phyloP scores from a whole-genome alignment of 2,888 invertebrate species.

The Phlogophora meticulosa region DNA sequence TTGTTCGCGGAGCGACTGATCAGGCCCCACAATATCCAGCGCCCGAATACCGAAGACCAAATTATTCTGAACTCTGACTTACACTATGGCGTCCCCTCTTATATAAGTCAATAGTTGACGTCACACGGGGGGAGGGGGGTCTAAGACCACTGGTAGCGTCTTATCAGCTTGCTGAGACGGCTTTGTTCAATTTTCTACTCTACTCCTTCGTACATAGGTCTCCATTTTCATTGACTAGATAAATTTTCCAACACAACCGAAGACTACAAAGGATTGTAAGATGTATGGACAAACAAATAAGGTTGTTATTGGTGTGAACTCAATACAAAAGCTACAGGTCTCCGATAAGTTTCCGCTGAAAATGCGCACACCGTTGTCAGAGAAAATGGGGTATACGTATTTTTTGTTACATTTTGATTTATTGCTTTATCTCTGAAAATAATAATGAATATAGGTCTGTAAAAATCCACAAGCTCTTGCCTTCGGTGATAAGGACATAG shows the following conservation, averaged over 20 bases:
- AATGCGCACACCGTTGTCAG: slow-evolving; percentile 73
- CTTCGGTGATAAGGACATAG: not conserved
- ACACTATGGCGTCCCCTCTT: slow-evolving; percentile 71
- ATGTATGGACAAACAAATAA: not conserved
- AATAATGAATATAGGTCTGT: not conserved
- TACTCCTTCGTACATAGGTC: accelerated
- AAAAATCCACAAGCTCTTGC: not conserved
- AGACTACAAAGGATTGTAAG: slow-evolving; percentile 26
- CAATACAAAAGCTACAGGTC: slow-evolving; percentile 85
- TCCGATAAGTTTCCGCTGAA: slow-evolving; percentile 85
- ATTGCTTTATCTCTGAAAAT: slow-evolving; percentile 12
- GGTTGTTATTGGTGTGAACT: slow-evolving; percentile 50
- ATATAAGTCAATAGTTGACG: slow-evolving; percentile 67
- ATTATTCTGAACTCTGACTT: slow-evolving; percentile 74
- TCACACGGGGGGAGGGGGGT: slow-evolving; percentile 68
- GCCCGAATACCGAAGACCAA: slow-evolving; percentile 74
- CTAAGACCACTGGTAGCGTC: slow-evolving; percentile 68
- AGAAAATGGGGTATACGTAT: slow-evolving; percentile 68
- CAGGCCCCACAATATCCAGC: slow-evolving; percentile 62
- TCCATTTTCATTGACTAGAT: slow-evolving; percentile 25
- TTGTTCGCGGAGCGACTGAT: slow-evolving; percentile 77
- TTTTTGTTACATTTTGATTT: slow-evolving; percentile 52
- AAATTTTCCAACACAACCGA: slow-evolving; percentile 52
- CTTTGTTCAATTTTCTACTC: slow-evolving; percentile 33
- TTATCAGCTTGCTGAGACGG: slow-evolving; percentile 73